Base-by-base conservation (phyloP, 2,888 invertebrate genomes). In the Andrena fulva region DNA sequence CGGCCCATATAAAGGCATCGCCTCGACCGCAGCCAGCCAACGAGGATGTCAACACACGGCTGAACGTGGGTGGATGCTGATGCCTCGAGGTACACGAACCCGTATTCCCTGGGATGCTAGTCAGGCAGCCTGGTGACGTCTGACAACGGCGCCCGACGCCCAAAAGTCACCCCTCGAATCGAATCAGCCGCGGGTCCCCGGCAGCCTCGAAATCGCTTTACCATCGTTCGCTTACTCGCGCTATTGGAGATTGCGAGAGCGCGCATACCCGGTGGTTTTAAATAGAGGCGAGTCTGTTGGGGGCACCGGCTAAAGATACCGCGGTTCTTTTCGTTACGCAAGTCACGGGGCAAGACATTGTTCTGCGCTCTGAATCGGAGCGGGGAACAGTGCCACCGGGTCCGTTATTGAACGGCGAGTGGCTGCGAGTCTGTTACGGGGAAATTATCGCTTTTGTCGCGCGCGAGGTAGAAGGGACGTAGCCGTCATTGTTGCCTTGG, bases 31-130 rank as follows among this genome's bases (percentile, higher is more conserved):
- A 71, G 74, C 50, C 75, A 77, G 68, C 76, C 79, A 74, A 84
- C 81, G 80, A 80, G 85, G 82, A 87, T 85, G 87, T 87, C 87
- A 85, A 87, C 84, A 82, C 73, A 56, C 81, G 63, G 50, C 29
- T 29, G 67, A 67, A 75, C 82, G 80, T 85, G 78, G 86, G 76
- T 73, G 74, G 77, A 72, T 64, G 29, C 59, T 50, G 84, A 80
- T 78, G 78, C 20, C 42, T 67, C 69, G 48, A 35, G 69, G 62
- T 70, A 24, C 66, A 50, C 48, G 70, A 68, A 62, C 56, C 48
- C 82, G 33, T 48, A 35, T 68, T 50, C n/a, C 35, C 48, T 52
- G 4, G 31, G 33, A 69, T 24, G 48, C n/a, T 20, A 48, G 48
- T 24, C 33, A 33, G 31, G 20, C 48, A 29, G 56, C 2, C 35